A percentile compares a stretch with the other conserved stretches of the same genome.
Conservation (phyloP, 1,140 invertebrate species). For the Leptinotarsa lineolata region DNA sequence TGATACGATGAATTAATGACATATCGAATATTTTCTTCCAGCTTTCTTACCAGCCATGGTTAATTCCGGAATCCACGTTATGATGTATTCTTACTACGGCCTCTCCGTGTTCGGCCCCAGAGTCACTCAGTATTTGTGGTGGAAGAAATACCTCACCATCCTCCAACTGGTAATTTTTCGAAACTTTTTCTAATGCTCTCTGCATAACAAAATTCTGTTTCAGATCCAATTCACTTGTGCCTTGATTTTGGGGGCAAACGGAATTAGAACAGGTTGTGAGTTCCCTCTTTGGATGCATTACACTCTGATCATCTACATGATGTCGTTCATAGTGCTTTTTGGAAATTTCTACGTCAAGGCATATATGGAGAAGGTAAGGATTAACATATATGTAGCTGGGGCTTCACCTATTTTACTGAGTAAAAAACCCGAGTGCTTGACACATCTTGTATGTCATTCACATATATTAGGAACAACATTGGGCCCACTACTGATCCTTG, state of each 20-base stretch:
- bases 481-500: no score
- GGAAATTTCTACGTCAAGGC: constrained; percentile 89
- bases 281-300: constrained; percentile 95
- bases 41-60: constrained; percentile 86
- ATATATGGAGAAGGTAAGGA: constrained; percentile 72
- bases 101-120: constrained; percentile 80
- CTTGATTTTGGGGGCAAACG: constrained; percentile 80
- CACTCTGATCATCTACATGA: constrained; percentile 87
- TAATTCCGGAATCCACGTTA: constrained; percentile 88
- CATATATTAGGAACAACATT: no score
- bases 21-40: constrained; percentile 57
- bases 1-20: not conserved
- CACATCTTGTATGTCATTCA: no score
- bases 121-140: constrained; percentile 84
- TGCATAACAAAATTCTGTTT: constrained; percentile 29
- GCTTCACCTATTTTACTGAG: no score
- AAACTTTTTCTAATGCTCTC: not conserved
- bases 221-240: constrained; percentile 87
- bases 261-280: constrained; percentile 80
- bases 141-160: constrained; percentile 92
- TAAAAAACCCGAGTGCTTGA: no score
- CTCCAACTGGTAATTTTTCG: constrained; percentile 67
- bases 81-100: constrained; percentile 94
- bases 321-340: constrained; percentile 88
- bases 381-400: not conserved